These are phyloP conservation scores for Drosophila eugracilis DNA, from an alignment of 1,140 invertebrate species.

Conservation along the genomic window DNA sequence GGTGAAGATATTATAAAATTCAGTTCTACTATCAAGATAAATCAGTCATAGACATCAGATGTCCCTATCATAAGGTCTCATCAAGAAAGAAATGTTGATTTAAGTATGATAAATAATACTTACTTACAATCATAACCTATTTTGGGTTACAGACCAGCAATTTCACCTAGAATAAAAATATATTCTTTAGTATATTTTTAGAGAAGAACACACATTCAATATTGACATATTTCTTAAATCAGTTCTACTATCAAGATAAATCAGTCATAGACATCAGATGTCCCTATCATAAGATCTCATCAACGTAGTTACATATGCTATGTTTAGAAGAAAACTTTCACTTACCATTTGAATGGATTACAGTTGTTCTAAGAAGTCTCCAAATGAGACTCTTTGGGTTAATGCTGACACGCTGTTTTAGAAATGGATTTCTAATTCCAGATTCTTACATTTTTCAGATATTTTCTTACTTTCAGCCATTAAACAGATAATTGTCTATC, in stretches of 20 bases:
- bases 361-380: slow-evolving; percentile 14
- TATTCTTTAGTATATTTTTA: too few species aligned
- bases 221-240: slow-evolving; percentile 7
- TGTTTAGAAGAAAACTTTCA: not conserved
- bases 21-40: slow-evolving; percentile 37
- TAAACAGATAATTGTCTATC: not conserved
- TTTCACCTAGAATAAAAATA: too few species aligned
- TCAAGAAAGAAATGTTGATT: too few species aligned
- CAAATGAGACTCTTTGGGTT: not conserved
- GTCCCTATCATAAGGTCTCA: slow-evolving; percentile 44
- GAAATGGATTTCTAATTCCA: not conserved
- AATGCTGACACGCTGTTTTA: not conserved
- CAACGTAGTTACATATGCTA: too few species aligned
- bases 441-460: not conserved
- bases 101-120: too few species aligned
- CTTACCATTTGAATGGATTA: too few species aligned
- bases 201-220: too few species aligned
- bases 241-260: slow-evolving; percentile 55
- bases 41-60: slow-evolving; percentile 54
- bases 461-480: not conserved
- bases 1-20: not conserved
- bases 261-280: slow-evolving; percentile 54
- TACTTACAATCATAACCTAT: too few species aligned
- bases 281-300: slow-evolving; percentile 53
- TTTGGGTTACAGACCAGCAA: too few species aligned